Conservation (phyloP, 2,888 invertebrate genomes). For the Xestia xanthographa region DNA sequence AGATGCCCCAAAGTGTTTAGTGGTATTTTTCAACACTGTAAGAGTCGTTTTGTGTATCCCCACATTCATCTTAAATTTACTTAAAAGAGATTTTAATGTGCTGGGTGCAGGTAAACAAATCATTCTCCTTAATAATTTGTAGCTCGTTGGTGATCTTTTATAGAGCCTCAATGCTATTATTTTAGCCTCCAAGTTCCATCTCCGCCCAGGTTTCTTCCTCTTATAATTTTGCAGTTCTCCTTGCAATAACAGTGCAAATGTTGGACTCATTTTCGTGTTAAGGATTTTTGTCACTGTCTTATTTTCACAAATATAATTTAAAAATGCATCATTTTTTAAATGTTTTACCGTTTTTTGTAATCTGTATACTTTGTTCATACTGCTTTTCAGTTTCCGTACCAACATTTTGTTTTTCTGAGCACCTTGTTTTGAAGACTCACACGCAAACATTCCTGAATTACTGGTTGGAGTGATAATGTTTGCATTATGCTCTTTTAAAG, state of each 20-base stretch:
- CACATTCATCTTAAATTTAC: constrained; percentile 9
- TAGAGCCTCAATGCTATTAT: too few relatives aligned
- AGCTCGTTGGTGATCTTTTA: constrained; percentile 9
- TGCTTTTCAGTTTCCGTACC: neutral
- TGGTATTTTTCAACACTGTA: neutral
- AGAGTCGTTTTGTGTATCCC: neutral
- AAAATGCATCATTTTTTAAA: constrained; percentile 15
- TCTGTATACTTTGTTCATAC: too few relatives aligned
- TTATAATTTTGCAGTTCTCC: constrained; percentile 27
- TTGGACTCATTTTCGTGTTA: neutral
- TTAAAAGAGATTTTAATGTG: constrained; percentile 7
- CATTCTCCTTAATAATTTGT: constrained; percentile 10
- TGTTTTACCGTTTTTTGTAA: constrained; percentile 12
- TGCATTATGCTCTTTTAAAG: constrained; percentile 10
- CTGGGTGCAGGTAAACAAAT: constrained; percentile 21
- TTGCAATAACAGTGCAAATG: constrained; percentile 26
- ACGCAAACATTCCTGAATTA: neutral
- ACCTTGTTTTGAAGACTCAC: neutral
- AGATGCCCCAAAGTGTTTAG: neutral
- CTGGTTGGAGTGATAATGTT: neutral
- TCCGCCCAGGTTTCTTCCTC: constrained; percentile 18
- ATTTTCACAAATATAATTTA: constrained; percentile 1
- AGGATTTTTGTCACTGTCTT: neutral
- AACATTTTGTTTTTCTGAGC: neutral
- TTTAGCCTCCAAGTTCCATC: constrained; percentile 17